Percentiles rank a stretch among this genome's conserved stretches.
phyloP scores from a whole-genome alignment of 2,113 vertebrate genomes.

The Hemichromis elongatus region DNA sequence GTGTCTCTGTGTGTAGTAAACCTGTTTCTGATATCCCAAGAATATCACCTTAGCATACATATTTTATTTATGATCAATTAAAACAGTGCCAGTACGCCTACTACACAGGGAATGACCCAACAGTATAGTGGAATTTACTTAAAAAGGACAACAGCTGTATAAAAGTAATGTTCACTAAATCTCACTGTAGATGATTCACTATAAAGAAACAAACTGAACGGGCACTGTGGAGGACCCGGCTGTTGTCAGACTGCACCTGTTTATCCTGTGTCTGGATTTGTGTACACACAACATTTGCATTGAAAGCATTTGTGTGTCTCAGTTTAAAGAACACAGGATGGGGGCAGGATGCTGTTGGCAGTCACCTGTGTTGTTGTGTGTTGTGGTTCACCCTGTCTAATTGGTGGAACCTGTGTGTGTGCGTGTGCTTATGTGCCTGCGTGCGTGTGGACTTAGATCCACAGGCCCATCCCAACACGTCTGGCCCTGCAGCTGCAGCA shows the following conservation, averaged over 20 bases:
- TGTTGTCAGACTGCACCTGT: not conserved
- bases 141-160: not conserved
- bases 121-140: not conserved
- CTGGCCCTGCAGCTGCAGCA: slow-evolving; percentile 70
- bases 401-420: slow-evolving; percentile 3
- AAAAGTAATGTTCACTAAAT: not conserved
- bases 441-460: not conserved
- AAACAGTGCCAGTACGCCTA: not conserved
- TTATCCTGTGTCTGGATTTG: not conserved
- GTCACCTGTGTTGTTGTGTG: slow-evolving; percentile 44
- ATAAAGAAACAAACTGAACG: not conserved
- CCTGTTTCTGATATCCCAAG: not conserved
- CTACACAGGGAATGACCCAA: not conserved
- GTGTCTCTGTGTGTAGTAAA: not conserved
- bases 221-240: not conserved
- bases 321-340: not conserved
- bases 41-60: not conserved
- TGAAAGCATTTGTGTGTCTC: not conserved
- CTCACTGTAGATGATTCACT: not conserved
- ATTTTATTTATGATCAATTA: not conserved
- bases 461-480: slow-evolving; percentile 57
- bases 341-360: not conserved
- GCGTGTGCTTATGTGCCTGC: not conserved
- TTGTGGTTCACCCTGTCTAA: slow-evolving; percentile 24
- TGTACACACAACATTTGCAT: slow-evolving; percentile 39